Conservation (phyloP, 2,888 invertebrate species). For the Lampropteryx suffumata region DNA sequence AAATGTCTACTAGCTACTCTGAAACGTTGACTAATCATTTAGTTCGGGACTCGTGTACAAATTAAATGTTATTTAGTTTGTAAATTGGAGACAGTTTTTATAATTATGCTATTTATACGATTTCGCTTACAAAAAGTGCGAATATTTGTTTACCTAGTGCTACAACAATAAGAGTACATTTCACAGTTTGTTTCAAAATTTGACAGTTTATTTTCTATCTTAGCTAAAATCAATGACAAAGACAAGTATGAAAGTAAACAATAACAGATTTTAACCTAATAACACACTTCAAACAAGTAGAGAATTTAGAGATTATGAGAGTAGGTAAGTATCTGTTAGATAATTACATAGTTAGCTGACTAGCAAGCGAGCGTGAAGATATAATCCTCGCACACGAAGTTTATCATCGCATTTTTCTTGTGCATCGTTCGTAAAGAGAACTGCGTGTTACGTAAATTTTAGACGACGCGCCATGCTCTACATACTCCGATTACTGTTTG, state of each 20-base stretch:
- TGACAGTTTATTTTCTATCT: no score
- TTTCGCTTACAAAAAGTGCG: no score
- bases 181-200: no score
- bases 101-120: neutral
- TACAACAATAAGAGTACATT: no score
- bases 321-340: conserved; percentile 19
- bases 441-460: conserved; percentile 47
- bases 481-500: conserved; percentile 52
- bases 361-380: conserved; percentile 37
- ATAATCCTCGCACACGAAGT: conserved; percentile 31
- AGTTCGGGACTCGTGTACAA: neutral
- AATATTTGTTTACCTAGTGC: no score
- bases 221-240: no score
- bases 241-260: no score
- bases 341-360: conserved; percentile 32
- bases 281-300: conserved; percentile 13
- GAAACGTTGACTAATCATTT: no score
- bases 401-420: conserved; percentile 37
- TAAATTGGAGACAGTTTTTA: neutral
- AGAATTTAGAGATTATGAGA: conserved; percentile 31
- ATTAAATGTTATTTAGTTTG: neutral
- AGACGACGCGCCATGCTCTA: conserved; percentile 53
- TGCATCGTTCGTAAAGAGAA: conserved; percentile 45
- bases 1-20: no score
- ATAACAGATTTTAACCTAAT: conserved; percentile 1